Conservation (phyloP, 2,888 invertebrate genomes). For the Argyresthia albistria region DNA sequence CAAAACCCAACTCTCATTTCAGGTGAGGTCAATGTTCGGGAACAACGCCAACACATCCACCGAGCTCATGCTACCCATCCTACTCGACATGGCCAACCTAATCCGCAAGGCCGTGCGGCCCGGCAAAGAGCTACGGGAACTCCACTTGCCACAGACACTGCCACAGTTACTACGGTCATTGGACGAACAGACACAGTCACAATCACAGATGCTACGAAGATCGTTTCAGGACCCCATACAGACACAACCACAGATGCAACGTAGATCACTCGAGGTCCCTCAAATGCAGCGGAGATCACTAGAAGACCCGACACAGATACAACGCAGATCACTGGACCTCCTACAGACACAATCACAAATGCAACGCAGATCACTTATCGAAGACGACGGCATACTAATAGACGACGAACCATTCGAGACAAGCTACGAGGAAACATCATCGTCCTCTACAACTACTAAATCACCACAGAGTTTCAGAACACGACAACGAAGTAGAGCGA, state of each 20-base stretch:
- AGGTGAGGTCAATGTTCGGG: constrained; percentile 74
- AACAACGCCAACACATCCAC: constrained; percentile 66
- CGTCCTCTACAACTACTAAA: constrained; percentile 19
- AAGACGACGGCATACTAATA: constrained; percentile 28
- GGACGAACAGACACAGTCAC: too few species aligned
- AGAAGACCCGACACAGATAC: too few species aligned
- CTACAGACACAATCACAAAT: constrained; percentile 36
- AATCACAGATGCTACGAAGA: constrained; percentile 3
- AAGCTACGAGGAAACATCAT: constrained; percentile 17
- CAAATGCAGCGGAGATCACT: too few species aligned
- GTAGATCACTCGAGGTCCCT: too few species aligned
- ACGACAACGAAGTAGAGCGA: constrained; percentile 8
- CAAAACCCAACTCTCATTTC: constrained; percentile 20
- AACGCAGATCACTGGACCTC: constrained; percentile 2
- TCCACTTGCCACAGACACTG: constrained; percentile 19
- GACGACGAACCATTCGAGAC: constrained; percentile 43
- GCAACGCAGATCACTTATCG: constrained; percentile 41
- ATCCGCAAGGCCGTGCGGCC: constrained; percentile 64
- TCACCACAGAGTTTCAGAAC: constrained; percentile 9
- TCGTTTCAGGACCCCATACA: constrained; percentile 7
- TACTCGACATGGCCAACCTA: constrained; percentile 76
- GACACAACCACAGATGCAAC: constrained; percentile 17
- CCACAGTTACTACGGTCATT: too few species aligned
- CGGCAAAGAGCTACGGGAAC: constrained; percentile 44
- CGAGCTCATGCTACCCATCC: constrained; percentile 74